Base-by-base conservation (phyloP, 2,113 vertebrate species). In the Phylloscopus whistleri region DNA sequence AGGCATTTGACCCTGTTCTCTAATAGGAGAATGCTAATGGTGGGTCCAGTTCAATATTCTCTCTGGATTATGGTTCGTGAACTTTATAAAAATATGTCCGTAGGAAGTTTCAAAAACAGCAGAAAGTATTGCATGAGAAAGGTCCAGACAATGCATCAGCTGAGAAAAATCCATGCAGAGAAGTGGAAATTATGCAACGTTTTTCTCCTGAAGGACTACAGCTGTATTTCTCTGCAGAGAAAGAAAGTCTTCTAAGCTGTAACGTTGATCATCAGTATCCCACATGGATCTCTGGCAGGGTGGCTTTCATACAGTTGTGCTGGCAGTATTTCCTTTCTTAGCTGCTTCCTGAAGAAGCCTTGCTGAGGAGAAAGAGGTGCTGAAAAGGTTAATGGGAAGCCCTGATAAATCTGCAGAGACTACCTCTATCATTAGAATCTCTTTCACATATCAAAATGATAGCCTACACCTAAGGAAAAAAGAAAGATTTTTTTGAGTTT, bases 371-470 rank as follows among this genome's bases (percentile, higher is more conserved):
- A 41, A 33, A 19, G 33, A 81, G 37, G 31, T 18, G 4, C 31
- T 55, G 79, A 83, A 93, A 75, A 90, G 43, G 85, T 94, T 93
- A 90, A 88, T 63, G 68, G 72, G 60, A 83, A 89, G 26, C 55
- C 20, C 30, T 76, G 52, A 43, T 74, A 81, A 67, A 69, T 87
- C 28, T 73, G n/a, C 53, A 68, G 64, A 69, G 20, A 28, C 46
- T 69, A 19, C 52, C 67, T 30, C 39, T 87, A 68, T 91, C 81
- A 9, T 64, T 64, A 68, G 21, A 83, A 83, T 89, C 70, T 72
- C 74, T 22, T 81, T 43, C 16, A n/a, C 3, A 0, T 44, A 78
- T 75, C 60, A 51, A 70, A 88, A 84, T 41, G 6, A 49, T 44
- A 86, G 52, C 26, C 33, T 68, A 17, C 52, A 44, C 31, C 11